Conservation (phyloP, 2,888 invertebrate species). For the Mythimna vitellina region DNA sequence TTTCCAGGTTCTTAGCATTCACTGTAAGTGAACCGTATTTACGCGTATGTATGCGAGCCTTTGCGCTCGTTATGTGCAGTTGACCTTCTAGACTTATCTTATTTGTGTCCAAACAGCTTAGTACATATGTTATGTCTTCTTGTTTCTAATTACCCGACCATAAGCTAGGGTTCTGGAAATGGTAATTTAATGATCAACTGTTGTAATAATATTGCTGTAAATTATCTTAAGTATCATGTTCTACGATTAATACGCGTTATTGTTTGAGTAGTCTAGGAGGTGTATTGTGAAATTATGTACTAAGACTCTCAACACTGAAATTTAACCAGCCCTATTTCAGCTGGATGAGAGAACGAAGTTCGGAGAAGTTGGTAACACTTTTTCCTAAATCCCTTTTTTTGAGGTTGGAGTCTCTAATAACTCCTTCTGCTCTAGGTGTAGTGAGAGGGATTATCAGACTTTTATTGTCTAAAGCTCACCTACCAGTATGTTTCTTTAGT, state of each 20-base stretch:
- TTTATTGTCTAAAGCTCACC: too few species aligned
- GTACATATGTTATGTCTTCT: slow-evolving; percentile 24
- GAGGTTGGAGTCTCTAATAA: too few species aligned
- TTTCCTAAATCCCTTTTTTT: too few species aligned
- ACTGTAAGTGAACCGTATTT: not conserved
- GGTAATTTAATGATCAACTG: slow-evolving; percentile 35
- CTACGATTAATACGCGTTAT: slow-evolving; percentile 11
- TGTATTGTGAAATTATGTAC: too few species aligned
- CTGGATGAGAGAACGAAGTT: too few species aligned
- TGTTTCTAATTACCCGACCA: slow-evolving; percentile 48
- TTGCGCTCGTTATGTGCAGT: not conserved
- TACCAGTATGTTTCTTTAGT: too few species aligned
- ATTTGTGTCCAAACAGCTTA: not conserved
- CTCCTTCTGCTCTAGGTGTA: too few species aligned
- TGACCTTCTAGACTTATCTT: not conserved
- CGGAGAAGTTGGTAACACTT: too few species aligned
- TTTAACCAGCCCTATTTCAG: too few species aligned
- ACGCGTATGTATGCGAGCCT: not conserved
- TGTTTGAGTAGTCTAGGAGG: not conserved
- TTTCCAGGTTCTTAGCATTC: too few species aligned
- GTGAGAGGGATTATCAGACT: too few species aligned
- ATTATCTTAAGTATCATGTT: slow-evolving; percentile 19
- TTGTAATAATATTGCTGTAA: slow-evolving; percentile 41
- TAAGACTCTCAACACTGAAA: not conserved
- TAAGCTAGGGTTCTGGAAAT: slow-evolving; percentile 41